phyloP scores from a whole-genome alignment of 2,888 invertebrate species.

The Dryocosmus kuriphilus region DNA sequence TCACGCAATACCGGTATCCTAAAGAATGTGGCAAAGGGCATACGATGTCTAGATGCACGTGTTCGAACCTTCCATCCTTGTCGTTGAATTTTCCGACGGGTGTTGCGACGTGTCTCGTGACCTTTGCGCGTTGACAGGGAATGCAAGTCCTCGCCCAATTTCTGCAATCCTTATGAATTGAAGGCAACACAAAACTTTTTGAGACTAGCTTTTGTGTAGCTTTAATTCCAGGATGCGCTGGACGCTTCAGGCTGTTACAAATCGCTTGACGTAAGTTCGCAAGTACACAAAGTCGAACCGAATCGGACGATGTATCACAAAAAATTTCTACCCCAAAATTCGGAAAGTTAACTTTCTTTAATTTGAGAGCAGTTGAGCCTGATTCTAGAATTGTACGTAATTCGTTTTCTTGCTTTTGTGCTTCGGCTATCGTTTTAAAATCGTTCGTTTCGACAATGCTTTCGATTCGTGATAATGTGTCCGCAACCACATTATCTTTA shows the following conservation, averaged over 20 bases:
- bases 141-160: slow-evolving; percentile 67
- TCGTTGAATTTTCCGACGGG: slow-evolving; percentile 50
- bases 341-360: too few species aligned
- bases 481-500: slow-evolving; percentile 50
- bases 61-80: slow-evolving; percentile 64
- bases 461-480: slow-evolving; percentile 47
- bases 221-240: slow-evolving; percentile 61
- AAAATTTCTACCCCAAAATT: background rate
- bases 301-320: slow-evolving; percentile 12
- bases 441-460: too few species aligned
- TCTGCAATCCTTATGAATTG: slow-evolving; percentile 66
- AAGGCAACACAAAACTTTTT: slow-evolving; percentile 72
- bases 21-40: slow-evolving; percentile 47
- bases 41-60: slow-evolving; percentile 70
- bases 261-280: slow-evolving; percentile 41
- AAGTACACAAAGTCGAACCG: slow-evolving; percentile 49
- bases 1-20: slow-evolving; percentile 66
- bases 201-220: slow-evolving; percentile 63
- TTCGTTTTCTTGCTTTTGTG: slow-evolving; percentile 20
- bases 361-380: background rate
- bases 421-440: slow-evolving; percentile 1
- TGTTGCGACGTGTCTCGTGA: slow-evolving; percentile 60
- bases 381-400: background rate
- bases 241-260: slow-evolving; percentile 58
- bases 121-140: slow-evolving; percentile 70